phyloP scores from a whole-genome alignment of 2,888 invertebrate genomes.

The Andrena hattorfiana region DNA sequence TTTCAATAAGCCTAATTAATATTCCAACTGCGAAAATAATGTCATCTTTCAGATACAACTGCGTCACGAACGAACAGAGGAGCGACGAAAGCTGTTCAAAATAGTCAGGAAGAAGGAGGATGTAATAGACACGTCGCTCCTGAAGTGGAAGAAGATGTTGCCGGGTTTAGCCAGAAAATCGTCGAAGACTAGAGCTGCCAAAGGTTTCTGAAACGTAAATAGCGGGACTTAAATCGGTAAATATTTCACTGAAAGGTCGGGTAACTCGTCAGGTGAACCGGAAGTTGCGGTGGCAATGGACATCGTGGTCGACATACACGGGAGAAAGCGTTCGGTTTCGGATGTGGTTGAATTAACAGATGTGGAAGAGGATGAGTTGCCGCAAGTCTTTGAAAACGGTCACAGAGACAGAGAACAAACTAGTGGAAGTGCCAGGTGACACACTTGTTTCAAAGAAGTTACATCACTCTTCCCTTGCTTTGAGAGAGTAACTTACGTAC shows the following conservation, averaged over 20 bases:
- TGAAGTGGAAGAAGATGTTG: constrained; percentile 90
- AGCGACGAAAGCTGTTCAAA: constrained; percentile 96
- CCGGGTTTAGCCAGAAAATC: constrained; percentile 84
- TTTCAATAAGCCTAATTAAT: background rate
- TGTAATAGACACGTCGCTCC: constrained; percentile 88
- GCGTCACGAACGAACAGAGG: constrained; percentile 95
- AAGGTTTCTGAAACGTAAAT: constrained; percentile 18
- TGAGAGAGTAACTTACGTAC: too few relatives aligned
- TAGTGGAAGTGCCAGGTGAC: constrained; percentile 34
- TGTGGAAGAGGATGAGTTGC: constrained; percentile 69
- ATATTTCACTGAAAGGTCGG: background rate
- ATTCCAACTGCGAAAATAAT: background rate
- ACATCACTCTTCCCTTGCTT: too few relatives aligned
- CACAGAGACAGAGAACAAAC: constrained; percentile 10
- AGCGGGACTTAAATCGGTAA: background rate
- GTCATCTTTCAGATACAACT: constrained; percentile 88
- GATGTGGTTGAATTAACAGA: constrained; percentile 77
- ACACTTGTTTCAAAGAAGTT: background rate
- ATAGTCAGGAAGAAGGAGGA: constrained; percentile 91
- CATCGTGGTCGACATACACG: constrained; percentile 21
- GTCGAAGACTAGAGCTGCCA: constrained; percentile 1
- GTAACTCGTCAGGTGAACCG: constrained; percentile 18
- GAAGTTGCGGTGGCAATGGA: constrained; percentile 36
- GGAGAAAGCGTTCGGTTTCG: constrained; percentile 76
- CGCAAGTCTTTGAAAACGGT: constrained; percentile 15